phyloP scores from a whole-genome alignment of 2,113 vertebrate genomes.

The Calonectris borealis region DNA sequence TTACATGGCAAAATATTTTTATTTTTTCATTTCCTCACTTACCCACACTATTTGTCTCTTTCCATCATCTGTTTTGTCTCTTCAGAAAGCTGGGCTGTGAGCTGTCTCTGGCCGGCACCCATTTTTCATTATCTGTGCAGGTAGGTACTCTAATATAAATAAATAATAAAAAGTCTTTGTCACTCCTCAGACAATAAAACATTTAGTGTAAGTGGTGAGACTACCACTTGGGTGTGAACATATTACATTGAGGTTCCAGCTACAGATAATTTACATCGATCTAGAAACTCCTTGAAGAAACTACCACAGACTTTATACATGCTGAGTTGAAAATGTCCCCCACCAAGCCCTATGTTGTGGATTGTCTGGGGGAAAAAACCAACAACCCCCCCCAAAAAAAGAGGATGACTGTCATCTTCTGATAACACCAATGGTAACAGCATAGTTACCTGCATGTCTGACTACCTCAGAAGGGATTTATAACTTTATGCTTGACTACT shows the following conservation, averaged over 20 bases:
- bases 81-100: background rate
- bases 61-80: background rate
- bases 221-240: background rate
- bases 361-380: background rate
- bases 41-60: background rate
- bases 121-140: background rate
- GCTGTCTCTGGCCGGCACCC: background rate
- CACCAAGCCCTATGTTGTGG: background rate
- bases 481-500: background rate
- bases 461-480: background rate
- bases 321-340: background rate
- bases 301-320: background rate
- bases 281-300: background rate
- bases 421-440: background rate
- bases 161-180: background rate
- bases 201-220: background rate
- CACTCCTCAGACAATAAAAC: background rate
- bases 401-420: background rate
- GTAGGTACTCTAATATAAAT: background rate
- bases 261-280: background rate
- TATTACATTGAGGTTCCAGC: background rate
- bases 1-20: background rate
- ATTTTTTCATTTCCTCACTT: constrained; percentile 5
- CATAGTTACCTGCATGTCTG: background rate
- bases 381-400: background rate